Evolutionary conservation across 1,140 invertebrate genomes (phyloP).

Genomic region (Bombus sylvicola): DNA sequence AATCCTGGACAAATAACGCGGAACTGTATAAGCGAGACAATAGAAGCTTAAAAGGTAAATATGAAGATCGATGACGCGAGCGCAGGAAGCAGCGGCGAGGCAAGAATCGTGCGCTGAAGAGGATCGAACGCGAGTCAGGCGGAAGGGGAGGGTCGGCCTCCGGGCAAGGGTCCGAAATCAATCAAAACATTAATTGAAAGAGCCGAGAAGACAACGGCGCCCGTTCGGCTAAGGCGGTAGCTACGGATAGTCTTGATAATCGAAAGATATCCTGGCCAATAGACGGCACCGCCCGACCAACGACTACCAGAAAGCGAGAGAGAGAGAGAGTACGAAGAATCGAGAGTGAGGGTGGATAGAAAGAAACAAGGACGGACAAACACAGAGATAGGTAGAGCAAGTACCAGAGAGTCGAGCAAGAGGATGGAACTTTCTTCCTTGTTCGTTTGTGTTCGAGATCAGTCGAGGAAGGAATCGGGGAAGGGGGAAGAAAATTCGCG

Average conservation of each 20-base stretch:
- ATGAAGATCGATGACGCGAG: constrained; percentile 53
- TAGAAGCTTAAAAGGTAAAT: constrained; percentile 45
- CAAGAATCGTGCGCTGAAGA: constrained; percentile 45
- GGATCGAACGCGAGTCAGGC: constrained; percentile 39
- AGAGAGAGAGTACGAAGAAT: background rate
- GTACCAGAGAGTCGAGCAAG: constrained; percentile 23
- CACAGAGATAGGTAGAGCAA: background rate
- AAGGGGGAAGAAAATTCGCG: constrained; percentile 56
- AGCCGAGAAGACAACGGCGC: constrained; percentile 80
- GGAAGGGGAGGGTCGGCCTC: constrained; percentile 57
- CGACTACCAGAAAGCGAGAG: constrained; percentile 44
- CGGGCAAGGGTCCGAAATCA: constrained; percentile 78
- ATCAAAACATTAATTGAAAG: constrained; percentile 84
- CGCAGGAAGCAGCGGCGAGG: constrained; percentile 10
- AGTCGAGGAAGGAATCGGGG: background rate
- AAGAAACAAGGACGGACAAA: background rate
- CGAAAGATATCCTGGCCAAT: constrained; percentile 79
- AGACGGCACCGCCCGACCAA: constrained; percentile 62
- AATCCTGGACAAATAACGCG: constrained; percentile 30
- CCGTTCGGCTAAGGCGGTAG: constrained; percentile 71
- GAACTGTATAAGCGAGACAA: constrained; percentile 25
- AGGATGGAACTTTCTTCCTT: constrained; percentile 50
- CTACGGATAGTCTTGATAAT: constrained; percentile 79
- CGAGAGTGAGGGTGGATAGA: background rate
- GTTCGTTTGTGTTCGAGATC: constrained; percentile 35